phyloP scores from a whole-genome alignment of 2,888 invertebrate species.

The Chrysodeixis includens region DNA sequence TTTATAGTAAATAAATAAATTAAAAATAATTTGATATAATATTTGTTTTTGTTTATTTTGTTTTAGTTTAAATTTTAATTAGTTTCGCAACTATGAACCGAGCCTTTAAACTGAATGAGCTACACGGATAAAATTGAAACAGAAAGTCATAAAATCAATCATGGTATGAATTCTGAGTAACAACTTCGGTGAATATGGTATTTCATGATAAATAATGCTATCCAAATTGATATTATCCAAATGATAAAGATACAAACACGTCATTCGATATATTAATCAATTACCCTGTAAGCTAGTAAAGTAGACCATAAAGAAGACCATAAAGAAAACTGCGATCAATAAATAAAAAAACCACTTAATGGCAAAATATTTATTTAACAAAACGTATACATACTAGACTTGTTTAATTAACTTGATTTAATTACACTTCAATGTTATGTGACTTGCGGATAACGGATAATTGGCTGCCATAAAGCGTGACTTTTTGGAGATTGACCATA shows the following conservation, averaged over 20 bases:
- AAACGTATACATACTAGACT: constrained; percentile 20
- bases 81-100: background rate
- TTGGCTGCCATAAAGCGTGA: constrained; percentile 62
- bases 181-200: background rate
- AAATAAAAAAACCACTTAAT: constrained; percentile 11
- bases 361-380: constrained; percentile 20
- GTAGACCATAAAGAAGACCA: background rate
- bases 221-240: background rate
- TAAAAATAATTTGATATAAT: constrained; percentile 20
- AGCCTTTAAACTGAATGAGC: background rate
- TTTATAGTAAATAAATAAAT: constrained; percentile 26
- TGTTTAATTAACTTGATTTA: constrained; percentile 47
- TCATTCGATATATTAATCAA: background rate
- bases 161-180: background rate
- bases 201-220: background rate
- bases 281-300: background rate
- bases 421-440: constrained; percentile 34
- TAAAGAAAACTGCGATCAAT: background rate
- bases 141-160: background rate
- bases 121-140: background rate
- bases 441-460: constrained; percentile 57
- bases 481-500: constrained; percentile 64
- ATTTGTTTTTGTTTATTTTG: background rate
- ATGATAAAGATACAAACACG: background rate
- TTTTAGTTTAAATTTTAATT: background rate